Evolutionary conservation across 2,888 invertebrate genomes (phyloP).

Genomic region (Sialis lutaria): DNA sequence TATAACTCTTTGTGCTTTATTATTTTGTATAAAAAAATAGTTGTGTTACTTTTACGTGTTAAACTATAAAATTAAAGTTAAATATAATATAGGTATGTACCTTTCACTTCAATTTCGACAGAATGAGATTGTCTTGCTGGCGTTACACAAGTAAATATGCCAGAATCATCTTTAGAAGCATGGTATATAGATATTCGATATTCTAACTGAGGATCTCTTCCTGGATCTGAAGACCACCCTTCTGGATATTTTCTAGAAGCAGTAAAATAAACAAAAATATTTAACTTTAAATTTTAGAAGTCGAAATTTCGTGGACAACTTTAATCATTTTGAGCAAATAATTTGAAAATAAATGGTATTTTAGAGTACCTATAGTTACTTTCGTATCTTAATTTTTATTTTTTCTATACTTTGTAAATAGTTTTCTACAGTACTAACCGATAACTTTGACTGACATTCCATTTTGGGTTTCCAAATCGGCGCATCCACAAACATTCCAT

Average conservation of each 20-base stretch:
- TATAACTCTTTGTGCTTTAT: no score
- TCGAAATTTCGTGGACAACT: no score
- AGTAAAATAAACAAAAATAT: background rate
- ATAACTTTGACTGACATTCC: slow-evolving; percentile 55
- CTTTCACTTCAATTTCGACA: slow-evolving; percentile 64
- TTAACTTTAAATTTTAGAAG: no score
- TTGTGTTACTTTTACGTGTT: background rate
- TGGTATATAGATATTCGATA: slow-evolving; percentile 66
- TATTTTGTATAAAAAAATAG: background rate
- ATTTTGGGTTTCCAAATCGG: slow-evolving; percentile 69
- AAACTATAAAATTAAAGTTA: background rate
- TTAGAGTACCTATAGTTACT: no score
- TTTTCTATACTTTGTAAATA: no score
- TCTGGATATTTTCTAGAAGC: slow-evolving; percentile 45
- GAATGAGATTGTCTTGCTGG: slow-evolving; percentile 68
- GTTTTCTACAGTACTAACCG: slow-evolving; percentile 21
- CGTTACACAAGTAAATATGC: slow-evolving; percentile 67
- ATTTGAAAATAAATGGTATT: no score
- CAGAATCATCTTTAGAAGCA: slow-evolving; percentile 70
- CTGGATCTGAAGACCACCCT: slow-evolving; percentile 70
- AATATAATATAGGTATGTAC: slow-evolving; percentile 21
- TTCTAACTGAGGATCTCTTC: slow-evolving; percentile 60
- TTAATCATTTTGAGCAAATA: no score
- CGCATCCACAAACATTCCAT: slow-evolving; percentile 83
- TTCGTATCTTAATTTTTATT: no score